Evolutionary conservation across 2,797 vertebrate genomes (phyloP), one percentile per base, ranked within the genome.

Genomic region (Siniperca obscura): DNA sequence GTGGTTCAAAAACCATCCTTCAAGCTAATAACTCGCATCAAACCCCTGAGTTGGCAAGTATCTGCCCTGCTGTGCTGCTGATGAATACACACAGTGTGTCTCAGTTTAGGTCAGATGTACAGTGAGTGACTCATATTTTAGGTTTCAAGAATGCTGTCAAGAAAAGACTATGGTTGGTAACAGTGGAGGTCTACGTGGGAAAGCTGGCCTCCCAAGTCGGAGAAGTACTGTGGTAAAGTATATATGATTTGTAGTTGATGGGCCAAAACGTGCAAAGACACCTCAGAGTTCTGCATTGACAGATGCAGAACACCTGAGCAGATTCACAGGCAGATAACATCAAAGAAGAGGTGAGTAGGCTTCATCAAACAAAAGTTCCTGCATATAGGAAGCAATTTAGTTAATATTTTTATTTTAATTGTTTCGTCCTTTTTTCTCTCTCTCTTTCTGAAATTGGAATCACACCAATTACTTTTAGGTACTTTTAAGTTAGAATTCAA

Each of bases 11-110:
- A 57, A 76, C 71, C 69, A 84, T 87, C 78, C 81, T 84, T 89
- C 84, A 86, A 83, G 82, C 74, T 82, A 77, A 87, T 87, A 81
- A 80, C 83, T 81, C 60, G 0, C 68, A 83, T 85, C 81, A 78
- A 78, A 74, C 68, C 78, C 85, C 78, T 69, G 61, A n/a, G 73
- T 50, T 52, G 83, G 57, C 22, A 82, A 84, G 77, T 73, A 25
- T 74, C 55, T 73, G 36, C 50, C 84, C 81, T 52, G 82, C 86
- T 83, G 87, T 57, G 82, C 67, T 59, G 79, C 77, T 87, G 84
- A 89, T 87, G 70, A 79, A 74, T 76, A 67, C 77, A 74, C 66
- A 76, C 82, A 62, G 82, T 70, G 74, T 73, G 75, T 73, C 77
- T 79, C 81, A 76, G 75, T 27, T 36, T 70, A 66, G 78, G 56